Conservation (phyloP, 2,113 vertebrate genomes). For the Hippoglossus stenolepis region DNA sequence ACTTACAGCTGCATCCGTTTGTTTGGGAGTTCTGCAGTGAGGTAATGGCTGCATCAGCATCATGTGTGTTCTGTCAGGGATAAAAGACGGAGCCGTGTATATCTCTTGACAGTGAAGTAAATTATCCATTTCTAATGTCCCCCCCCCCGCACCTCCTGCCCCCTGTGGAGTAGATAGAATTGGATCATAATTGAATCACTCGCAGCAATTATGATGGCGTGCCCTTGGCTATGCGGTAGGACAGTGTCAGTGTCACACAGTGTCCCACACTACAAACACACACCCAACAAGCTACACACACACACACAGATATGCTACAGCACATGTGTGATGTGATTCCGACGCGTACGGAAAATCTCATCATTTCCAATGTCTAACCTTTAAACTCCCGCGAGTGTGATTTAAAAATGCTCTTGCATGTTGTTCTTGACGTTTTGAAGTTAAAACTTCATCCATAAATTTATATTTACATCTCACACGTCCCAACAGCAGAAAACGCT, state of each 20-base stretch:
- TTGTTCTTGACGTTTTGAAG: not conserved
- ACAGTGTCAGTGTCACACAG: slow-evolving; percentile 43
- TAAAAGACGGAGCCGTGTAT: slow-evolving; percentile 29
- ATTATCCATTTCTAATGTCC: slow-evolving; percentile 70
- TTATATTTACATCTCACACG: not conserved
- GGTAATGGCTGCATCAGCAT: not conserved
- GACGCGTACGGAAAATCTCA: not conserved
- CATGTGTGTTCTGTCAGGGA: slow-evolving; percentile 46
- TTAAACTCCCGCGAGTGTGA: slow-evolving; percentile 15
- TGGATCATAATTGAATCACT: slow-evolving; percentile 78
- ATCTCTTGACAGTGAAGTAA: slow-evolving; percentile 63
- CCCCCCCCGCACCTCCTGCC: slow-evolving; percentile 47
- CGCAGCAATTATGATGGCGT: slow-evolving; percentile 64
- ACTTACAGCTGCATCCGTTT: slow-evolving; percentile 8
- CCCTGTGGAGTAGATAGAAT: slow-evolving; percentile 66
- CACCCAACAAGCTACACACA: slow-evolving; percentile 7
- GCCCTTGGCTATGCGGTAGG: slow-evolving; percentile 64
- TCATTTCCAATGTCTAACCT: slow-evolving; percentile 11
- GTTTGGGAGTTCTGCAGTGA: slow-evolving; percentile 24
- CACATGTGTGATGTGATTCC: slow-evolving; percentile 1
- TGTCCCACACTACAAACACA: slow-evolving; percentile 38
- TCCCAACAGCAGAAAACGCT: not conserved
- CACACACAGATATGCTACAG: not conserved
- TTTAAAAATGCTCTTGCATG: slow-evolving; percentile 12
- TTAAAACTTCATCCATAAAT: not conserved